Base-by-base conservation (phyloP, 2,113 vertebrate genomes). In the Leptocoma aspasia region DNA sequence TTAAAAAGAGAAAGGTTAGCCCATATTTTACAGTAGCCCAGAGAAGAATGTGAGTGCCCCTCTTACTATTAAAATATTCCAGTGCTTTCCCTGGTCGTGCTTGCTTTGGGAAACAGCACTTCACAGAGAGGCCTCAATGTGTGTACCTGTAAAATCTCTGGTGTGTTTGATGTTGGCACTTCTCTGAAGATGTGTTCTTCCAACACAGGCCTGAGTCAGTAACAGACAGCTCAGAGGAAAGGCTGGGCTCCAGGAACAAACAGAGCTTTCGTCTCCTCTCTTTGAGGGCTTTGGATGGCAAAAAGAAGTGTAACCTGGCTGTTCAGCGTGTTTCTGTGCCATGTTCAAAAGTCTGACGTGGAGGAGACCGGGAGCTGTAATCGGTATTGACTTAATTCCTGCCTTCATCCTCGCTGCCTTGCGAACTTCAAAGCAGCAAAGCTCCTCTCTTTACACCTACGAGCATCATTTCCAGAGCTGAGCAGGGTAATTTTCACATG, bases 401-500 rank as follows among this genome's bases (percentile, higher is more conserved):
- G 82, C 96, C 96, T 97, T 97, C 88, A 76, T 90, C 80, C 42
- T 82, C 27, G 12, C 66, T 84, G 82, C 94, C 93, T 89, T 75
- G 88, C 31, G 10, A 82, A 85, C 89, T 97, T 97, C 97, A 96
- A 97, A 97, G 97, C 73, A 76, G 92, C 72, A 66, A 77, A 80
- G 75, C 82, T 82, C 50, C 84, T 96, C 86, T 96, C 85, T 95
- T 94, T 93, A 80, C 93, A 95, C 90, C 64, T 82, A 71, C 68
- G 44, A 92, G 94, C 70, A 53, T 92, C 87, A 86, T 63, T 98
- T 95, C 94, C 92, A 95, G 94, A 92, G 88, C 89, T 50, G 69
- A 94, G 82, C 94, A 96, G 97, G 85, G 96, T 93, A 97, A 97
- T 97, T 98, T 97, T 97, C 97, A 96, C 97, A 95, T 97, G 97